A percentile compares a stretch with the other conserved stretches of the same genome.
These are phyloP conservation scores for Argyrosomus japonicus DNA, from an alignment of 2,113 vertebrate genomes.

Conservation along the genomic window DNA sequence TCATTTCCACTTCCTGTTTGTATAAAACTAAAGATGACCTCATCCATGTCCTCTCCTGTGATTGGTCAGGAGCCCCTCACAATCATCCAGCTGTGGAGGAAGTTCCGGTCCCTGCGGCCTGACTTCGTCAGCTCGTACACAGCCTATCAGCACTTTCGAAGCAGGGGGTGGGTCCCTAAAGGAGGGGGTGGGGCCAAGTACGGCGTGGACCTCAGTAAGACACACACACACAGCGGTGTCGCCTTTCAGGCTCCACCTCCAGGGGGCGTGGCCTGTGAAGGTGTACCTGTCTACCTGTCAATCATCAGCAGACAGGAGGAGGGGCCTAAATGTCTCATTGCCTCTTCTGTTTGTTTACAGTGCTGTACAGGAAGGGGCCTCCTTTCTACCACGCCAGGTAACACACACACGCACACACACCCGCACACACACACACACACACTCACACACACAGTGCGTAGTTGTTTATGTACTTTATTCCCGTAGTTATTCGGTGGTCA, in stretches of 20 bases:
- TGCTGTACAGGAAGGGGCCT: constrained; percentile 96
- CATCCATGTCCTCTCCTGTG: constrained; percentile 22
- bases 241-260: too few relatives aligned
- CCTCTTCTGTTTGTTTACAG: constrained; percentile 74
- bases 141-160: constrained; percentile 93
- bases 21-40: constrained; percentile 6
- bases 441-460: not conserved
- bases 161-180: constrained; percentile 96
- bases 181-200: constrained; percentile 92
- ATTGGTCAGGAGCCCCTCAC: constrained; percentile 73
- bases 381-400: constrained; percentile 99
- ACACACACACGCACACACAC: constrained; percentile 35
- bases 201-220: constrained; percentile 92
- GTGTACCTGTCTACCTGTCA: not conserved
- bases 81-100: constrained; percentile 88
- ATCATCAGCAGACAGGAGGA: not conserved
- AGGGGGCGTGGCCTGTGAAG: too few relatives aligned
- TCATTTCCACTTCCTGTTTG: not conserved
- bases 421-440: constrained; percentile 27
- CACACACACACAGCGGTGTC: not conserved
- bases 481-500: constrained; percentile 92
- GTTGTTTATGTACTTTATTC: not conserved
- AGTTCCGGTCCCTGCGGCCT: constrained; percentile 83
- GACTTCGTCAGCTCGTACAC: constrained; percentile 89
- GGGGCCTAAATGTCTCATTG: not conserved